These are phyloP conservation scores for Micrasema minimum DNA, from an alignment of 1,140 invertebrate species.

Conservation along the genomic window DNA sequence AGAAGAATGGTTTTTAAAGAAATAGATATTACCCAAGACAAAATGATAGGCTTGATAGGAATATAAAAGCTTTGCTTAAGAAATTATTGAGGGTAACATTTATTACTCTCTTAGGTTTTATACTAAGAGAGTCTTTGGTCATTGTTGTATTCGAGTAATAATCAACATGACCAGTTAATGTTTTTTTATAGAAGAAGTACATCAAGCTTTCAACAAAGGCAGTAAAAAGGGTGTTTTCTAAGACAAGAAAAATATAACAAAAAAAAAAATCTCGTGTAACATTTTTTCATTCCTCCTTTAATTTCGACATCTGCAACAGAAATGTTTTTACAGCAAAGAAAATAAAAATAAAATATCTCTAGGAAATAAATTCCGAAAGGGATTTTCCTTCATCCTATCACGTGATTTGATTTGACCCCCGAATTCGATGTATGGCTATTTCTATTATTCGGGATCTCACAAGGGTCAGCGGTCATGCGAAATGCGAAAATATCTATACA, in stretches of 20 bases:
- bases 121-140: too few species aligned
- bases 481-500: constrained; percentile 25
- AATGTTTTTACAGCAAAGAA: background rate
- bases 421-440: constrained; percentile 4
- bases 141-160: background rate
- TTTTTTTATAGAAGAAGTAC: background rate
- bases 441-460: constrained; percentile 15
- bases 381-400: constrained; percentile 15
- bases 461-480: constrained; percentile 24
- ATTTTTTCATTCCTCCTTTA: background rate
- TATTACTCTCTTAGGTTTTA: too few species aligned
- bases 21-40: too few species aligned
- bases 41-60: too few species aligned
- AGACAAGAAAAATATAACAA: background rate
- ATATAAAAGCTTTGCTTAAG: too few species aligned
- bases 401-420: constrained; percentile 24
- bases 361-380: constrained; percentile 5
- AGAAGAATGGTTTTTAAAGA: too few species aligned
- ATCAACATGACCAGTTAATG: background rate
- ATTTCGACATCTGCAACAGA: background rate
- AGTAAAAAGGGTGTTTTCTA: background rate
- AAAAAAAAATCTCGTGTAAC: background rate
- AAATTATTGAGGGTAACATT: too few species aligned
- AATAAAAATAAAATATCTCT: constrained; percentile 8
- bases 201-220: background rate